phyloP scores from a whole-genome alignment of 2,113 vertebrate species.

The Rhea pennata region DNA sequence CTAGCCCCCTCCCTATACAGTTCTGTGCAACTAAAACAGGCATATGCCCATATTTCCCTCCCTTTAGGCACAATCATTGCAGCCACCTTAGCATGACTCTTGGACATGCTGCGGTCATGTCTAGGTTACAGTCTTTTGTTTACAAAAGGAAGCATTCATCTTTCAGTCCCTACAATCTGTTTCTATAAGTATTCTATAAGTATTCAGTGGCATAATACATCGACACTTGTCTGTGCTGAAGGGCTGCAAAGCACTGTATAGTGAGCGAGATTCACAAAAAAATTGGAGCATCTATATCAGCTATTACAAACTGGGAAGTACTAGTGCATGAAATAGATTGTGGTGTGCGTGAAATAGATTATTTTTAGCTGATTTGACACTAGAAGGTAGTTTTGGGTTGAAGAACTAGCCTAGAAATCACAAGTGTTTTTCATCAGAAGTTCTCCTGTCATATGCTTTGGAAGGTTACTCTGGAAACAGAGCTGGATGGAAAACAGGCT shows the following conservation, averaged over 20 bases:
- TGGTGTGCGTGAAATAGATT: neutral
- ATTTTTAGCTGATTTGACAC: neutral
- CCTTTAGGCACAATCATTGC: neutral
- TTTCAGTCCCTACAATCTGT: neutral
- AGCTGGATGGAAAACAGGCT: neutral
- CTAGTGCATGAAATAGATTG: neutral
- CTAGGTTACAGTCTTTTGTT: neutral
- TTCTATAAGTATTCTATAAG: conserved; percentile 3
- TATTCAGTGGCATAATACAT: neutral
- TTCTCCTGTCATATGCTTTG: neutral
- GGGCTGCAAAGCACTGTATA: neutral
- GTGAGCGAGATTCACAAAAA: neutral
- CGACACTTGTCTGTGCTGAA: neutral
- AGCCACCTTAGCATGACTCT: neutral
- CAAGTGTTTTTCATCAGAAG: neutral
- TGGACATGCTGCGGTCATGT: neutral
- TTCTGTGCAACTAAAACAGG: neutral
- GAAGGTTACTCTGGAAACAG: conserved; percentile 37
- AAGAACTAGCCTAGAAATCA: neutral
- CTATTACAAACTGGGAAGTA: neutral
- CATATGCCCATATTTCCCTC: neutral
- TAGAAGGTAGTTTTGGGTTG: neutral
- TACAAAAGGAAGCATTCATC: conserved; percentile 1
- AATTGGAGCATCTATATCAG: neutral
- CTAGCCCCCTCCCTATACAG: neutral